A percentile compares a stretch with the other conserved stretches of the same genome.
Conservation (phyloP, 2,888 invertebrate genomes). For the Notodonta dromedarius region DNA sequence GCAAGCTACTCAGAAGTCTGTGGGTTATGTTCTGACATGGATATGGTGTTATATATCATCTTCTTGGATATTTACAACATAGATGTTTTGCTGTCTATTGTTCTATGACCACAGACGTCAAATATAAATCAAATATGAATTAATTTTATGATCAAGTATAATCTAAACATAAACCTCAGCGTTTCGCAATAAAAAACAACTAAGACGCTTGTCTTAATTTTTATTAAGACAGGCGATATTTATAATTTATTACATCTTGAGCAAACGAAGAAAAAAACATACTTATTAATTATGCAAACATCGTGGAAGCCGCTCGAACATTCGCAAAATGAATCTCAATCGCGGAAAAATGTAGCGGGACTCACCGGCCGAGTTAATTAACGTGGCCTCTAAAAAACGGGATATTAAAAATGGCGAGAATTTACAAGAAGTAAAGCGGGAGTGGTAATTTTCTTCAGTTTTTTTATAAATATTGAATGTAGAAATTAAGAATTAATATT, state of each 20-base stretch:
- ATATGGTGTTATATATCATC: too few species aligned
- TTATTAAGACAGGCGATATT: slow-evolving; percentile 1
- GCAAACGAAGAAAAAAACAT: not conserved
- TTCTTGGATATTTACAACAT: too few species aligned
- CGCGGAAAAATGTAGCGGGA: slow-evolving; percentile 14
- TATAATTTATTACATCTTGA: slow-evolving; percentile 1
- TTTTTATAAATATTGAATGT: not conserved
- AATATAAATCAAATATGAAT: too few species aligned
- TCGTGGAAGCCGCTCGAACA: slow-evolving; percentile 4
- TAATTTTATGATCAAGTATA: not conserved
- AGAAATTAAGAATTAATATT: not conserved
- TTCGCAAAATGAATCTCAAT: slow-evolving; percentile 17
- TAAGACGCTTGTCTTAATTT: not conserved
- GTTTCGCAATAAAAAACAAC: not conserved
- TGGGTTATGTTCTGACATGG: too few species aligned
- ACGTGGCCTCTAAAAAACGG: not conserved
- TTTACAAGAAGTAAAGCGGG: not conserved
- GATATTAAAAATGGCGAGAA: not conserved
- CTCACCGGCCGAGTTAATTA: slow-evolving; percentile 18
- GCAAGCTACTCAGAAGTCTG: too few species aligned
- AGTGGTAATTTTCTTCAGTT: not conserved
- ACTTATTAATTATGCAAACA: slow-evolving; percentile 1
- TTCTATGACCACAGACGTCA: too few species aligned
- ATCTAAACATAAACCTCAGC: not conserved
- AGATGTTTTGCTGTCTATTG: too few species aligned